Base-by-base conservation (phyloP, 2,113 vertebrate species). In the Nymphicus hollandicus region DNA sequence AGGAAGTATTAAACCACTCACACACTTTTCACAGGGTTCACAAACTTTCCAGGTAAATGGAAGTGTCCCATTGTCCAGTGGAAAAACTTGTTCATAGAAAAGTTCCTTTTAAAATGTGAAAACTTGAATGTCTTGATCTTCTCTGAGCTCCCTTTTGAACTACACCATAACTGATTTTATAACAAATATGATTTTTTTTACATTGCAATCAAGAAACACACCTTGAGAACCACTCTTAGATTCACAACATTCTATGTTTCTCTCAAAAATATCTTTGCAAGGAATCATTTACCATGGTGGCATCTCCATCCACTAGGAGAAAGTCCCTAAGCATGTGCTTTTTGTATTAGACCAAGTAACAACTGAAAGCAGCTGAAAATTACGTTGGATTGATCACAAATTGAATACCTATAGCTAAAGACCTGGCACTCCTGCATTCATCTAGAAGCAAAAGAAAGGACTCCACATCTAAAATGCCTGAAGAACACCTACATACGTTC, bases 41-140 rank as follows among this genome's bases (percentile, higher is more conserved):
- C 25, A 17, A 76, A 77, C 56, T 84, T 96, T 94, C 68, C 86
- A 91, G 86, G 69, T 83, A 53, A 88, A 88, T 27, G 71, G n/a
- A 78, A 74, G 6, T 16, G 17, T n/a, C 49, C 88, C 52, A 77
- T 85, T 92, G 85, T 86, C 86, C 58, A 95, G 22, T 22, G 27
- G 53, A 77, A 93, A 91, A 83, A 61, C 7, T 17, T 60, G 37
- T 52, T 89, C 0, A 0, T 22, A 3, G 1, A 56, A 35, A 56
- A 63, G 23, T 49, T 78, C 43, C 49, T 84, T 61, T 43, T 56
- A 41, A 88, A 73, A 83, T 6, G 15, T 35, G 73, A 63, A 60
- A 70, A 47, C 1, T 22, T 13, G 11, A 77, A 77, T 5, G 8
- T 17, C 18, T 80, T 5, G 0, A 49, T 39, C 24, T 83, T 65